Evolutionary conservation across 2,113 vertebrate genomes (phyloP).

Genomic region (Pteronura brasiliensis): DNA sequence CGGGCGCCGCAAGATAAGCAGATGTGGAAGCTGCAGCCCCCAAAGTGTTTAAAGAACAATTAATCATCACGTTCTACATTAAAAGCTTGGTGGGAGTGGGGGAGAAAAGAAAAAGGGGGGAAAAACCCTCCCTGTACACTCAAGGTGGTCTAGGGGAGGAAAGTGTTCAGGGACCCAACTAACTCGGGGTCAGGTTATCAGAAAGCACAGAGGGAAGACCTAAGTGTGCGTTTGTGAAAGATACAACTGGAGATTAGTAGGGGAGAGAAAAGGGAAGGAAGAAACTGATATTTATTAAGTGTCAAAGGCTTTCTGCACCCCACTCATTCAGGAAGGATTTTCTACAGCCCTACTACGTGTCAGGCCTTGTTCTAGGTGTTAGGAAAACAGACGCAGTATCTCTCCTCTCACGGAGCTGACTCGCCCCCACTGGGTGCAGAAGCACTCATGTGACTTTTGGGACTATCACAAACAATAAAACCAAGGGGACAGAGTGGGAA

Average conservation of each 20-base stretch:
- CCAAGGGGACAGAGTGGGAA: background rate
- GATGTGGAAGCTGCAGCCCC: background rate
- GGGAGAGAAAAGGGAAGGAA: background rate
- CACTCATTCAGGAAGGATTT: background rate
- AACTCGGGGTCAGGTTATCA: background rate
- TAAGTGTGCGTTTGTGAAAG: background rate
- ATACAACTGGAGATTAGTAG: background rate
- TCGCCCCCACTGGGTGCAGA: background rate
- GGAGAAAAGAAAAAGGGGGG: background rate
- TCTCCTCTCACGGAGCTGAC: background rate
- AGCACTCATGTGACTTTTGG: background rate
- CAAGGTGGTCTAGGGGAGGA: background rate
- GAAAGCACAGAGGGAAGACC: background rate
- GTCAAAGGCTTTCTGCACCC: background rate
- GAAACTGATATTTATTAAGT: background rate
- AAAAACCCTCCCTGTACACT: background rate
- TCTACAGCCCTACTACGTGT: background rate
- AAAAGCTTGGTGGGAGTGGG: background rate
- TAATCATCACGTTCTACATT: slow-evolving; percentile 41
- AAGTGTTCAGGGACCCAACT: background rate
- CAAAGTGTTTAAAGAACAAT: slow-evolving; percentile 50
- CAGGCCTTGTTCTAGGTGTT: background rate
- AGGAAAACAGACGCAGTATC: background rate
- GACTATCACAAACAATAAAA: background rate
- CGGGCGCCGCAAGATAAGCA: slow-evolving; percentile 52